phyloP scores from a whole-genome alignment of 2,888 invertebrate genomes.

The Anodontia alba region DNA sequence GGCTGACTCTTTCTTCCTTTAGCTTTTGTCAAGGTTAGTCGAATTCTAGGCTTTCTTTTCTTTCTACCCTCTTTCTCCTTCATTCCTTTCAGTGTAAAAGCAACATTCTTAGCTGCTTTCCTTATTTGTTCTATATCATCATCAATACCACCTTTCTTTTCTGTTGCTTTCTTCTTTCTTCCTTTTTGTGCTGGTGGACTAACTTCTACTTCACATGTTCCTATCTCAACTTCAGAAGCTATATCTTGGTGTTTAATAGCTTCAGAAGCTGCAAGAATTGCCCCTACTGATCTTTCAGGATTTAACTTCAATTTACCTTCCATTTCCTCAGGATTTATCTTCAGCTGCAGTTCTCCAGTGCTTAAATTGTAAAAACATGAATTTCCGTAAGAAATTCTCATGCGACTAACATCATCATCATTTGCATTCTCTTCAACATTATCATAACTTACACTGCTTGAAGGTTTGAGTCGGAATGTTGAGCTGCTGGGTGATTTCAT shows the following conservation, averaged over 20 bases:
- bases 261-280: constrained; percentile 62
- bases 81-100: constrained; percentile 54
- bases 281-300: constrained; percentile 55
- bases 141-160: constrained; percentile 52
- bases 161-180: constrained; percentile 38
- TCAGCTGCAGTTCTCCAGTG: constrained; percentile 59
- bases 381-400: constrained; percentile 48
- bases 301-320: constrained; percentile 28
- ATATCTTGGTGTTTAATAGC: constrained; percentile 63
- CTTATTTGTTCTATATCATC: constrained; percentile 61
- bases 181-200: constrained; percentile 36
- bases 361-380: constrained; percentile 61
- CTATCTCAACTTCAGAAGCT: constrained; percentile 60
- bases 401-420: constrained; percentile 42
- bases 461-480: constrained; percentile 43
- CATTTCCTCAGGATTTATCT: constrained; percentile 33
- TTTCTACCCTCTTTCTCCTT: constrained; percentile 49
- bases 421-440: constrained; percentile 22
- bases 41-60: constrained; percentile 54
- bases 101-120: constrained; percentile 60
- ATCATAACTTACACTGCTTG: constrained; percentile 34
- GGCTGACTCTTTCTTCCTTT: constrained; percentile 29
- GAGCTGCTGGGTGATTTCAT: constrained; percentile 58
- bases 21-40: constrained; percentile 57
- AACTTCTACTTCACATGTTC: constrained; percentile 53